These are phyloP conservation scores for Halisarca cf. caerulea DNA, from an alignment of 37 sponge, comb jelly and placozoan genomes.

Conservation along the genomic window DNA sequence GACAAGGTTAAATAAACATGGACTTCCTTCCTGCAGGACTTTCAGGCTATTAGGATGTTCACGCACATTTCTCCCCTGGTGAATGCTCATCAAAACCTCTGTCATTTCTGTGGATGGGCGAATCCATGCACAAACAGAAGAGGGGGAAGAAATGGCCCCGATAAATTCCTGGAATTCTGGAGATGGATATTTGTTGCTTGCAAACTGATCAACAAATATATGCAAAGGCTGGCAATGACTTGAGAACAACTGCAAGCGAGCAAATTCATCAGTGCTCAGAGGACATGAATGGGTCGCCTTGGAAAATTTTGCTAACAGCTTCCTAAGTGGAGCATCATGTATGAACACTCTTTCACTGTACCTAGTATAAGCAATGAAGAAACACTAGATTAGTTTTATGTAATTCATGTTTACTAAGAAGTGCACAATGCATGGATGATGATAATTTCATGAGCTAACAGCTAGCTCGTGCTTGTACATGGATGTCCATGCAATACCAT, in stretches of 20 bases:
- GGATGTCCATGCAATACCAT: background rate
- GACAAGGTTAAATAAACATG: background rate
- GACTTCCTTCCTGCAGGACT: background rate
- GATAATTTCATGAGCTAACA: too few relatives aligned
- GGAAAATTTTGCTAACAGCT: background rate
- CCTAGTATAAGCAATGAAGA: background rate
- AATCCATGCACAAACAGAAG: slow-evolving; percentile 9
- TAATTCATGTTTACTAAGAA: too few relatives aligned
- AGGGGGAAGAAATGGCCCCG: background rate
- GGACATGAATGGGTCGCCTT: background rate
- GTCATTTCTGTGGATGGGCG: background rate
- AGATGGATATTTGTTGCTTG: background rate
- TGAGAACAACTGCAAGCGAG: background rate
- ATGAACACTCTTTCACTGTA: slow-evolving; percentile 22
- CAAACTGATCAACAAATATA: background rate
- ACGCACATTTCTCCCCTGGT: background rate
- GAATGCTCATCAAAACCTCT: background rate
- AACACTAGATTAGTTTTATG: too few relatives aligned
- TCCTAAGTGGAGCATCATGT: background rate
- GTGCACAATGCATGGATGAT: too few relatives aligned
- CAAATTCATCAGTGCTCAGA: background rate
- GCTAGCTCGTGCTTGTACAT: background rate
- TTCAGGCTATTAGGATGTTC: background rate
- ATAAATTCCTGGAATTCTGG: slow-evolving; percentile 1
- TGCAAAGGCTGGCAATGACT: background rate